A percentile compares a stretch with the other conserved stretches of the same genome.
These are phyloP conservation scores for Vidua macroura DNA, from an alignment of 2,113 vertebrate genomes.

Conservation along the genomic window DNA sequence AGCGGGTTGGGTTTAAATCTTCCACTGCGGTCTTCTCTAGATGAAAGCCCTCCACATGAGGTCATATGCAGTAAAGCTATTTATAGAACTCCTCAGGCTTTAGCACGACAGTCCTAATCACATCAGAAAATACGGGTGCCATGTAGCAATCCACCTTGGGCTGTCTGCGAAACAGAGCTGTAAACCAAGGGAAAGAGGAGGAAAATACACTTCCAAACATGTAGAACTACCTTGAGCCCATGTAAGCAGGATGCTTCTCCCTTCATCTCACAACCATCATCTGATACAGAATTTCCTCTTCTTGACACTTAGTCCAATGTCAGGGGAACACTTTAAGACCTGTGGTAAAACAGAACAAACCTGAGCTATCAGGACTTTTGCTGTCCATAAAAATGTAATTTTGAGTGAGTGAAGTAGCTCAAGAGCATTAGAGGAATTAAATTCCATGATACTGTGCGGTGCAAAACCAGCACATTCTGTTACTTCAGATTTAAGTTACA, in stretches of 20 bases:
- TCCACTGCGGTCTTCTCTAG: constrained; percentile 9
- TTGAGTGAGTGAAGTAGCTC: neutral
- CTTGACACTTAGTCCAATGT: neutral
- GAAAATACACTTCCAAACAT: neutral
- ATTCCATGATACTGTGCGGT: neutral
- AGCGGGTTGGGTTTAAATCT: neutral
- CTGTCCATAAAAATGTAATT: neutral
- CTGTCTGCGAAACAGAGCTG: neutral
- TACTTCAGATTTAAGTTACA: neutral
- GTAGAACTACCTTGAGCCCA: neutral
- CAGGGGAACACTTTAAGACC: neutral
- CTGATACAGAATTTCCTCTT: neutral
- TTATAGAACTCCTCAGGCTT: constrained; percentile 30
- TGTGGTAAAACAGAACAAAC: neutral
- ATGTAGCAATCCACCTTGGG: neutral
- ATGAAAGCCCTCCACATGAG: neutral
- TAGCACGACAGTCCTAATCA: neutral
- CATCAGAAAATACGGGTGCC: neutral
- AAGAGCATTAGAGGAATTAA: neutral
- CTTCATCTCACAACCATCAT: neutral
- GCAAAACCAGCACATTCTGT: neutral
- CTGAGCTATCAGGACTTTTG: neutral
- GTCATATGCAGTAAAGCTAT: neutral
- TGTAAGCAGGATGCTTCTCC: neutral
- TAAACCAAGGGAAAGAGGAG: neutral